Conservation (phyloP, 1,140 invertebrate genomes). For the Hestina assimilis region DNA sequence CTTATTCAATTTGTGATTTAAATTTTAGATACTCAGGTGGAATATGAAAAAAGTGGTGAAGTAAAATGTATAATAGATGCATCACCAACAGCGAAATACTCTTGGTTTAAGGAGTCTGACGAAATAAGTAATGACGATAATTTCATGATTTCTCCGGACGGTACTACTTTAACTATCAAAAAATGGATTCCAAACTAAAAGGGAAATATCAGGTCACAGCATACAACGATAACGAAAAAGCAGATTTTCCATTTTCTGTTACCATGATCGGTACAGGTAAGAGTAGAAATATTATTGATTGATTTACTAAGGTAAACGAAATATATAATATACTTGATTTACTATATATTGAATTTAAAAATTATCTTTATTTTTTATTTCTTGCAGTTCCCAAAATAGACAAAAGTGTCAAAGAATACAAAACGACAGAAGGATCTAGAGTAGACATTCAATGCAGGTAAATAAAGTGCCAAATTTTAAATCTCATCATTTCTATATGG, state of each 20-base stretch:
- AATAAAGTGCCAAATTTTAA: too few relatives aligned
- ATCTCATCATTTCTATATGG: too few relatives aligned
- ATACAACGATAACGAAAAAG: slow-evolving; percentile 22
- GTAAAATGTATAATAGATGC: slow-evolving; percentile 35
- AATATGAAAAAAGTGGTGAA: slow-evolving; percentile 21
- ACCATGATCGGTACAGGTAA: not conserved
- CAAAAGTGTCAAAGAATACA: slow-evolving; percentile 26
- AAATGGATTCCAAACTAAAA: slow-evolving; percentile 18
- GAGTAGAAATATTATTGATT: too few relatives aligned
- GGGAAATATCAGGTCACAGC: slow-evolving; percentile 32
- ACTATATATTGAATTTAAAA: too few relatives aligned
- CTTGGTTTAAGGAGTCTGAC: slow-evolving; percentile 28
- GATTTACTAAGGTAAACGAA: too few relatives aligned
- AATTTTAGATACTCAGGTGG: slow-evolving; percentile 30
- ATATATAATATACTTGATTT: too few relatives aligned
- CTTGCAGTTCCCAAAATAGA: slow-evolving; percentile 14
- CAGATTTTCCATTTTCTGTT: slow-evolving; percentile 9
- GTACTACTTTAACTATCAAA: slow-evolving; percentile 30
- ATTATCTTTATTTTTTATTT: too few relatives aligned
- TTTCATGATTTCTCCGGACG: slow-evolving; percentile 25
- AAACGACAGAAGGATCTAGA: not conserved
- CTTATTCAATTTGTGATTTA: too few relatives aligned
- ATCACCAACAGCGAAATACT: slow-evolving; percentile 28
- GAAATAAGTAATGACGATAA: slow-evolving; percentile 13
- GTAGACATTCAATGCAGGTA: slow-evolving; percentile 26